A percentile compares a stretch with the other conserved stretches of the same genome.
phyloP scores from a whole-genome alignment of 2,113 vertebrate species.

The Hippocampus mohnikei region DNA sequence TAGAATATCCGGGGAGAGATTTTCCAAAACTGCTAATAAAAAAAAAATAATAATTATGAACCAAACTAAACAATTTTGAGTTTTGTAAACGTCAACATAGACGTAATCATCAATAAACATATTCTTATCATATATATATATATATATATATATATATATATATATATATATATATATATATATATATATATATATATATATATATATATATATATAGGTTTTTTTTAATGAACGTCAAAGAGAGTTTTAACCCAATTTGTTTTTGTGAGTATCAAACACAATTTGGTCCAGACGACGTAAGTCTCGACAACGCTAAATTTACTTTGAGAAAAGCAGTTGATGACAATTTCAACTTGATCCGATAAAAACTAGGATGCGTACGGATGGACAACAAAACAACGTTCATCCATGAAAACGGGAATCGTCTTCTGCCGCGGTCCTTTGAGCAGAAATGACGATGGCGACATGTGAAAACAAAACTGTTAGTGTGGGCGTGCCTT shows the following conservation, averaged over 20 bases:
- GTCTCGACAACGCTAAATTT: too few relatives aligned
- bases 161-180: too few relatives aligned
- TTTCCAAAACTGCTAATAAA: background rate
- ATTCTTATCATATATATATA: background rate
- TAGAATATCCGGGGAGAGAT: background rate
- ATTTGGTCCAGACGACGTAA: too few relatives aligned
- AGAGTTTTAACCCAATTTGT: background rate
- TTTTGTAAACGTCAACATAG: too few relatives aligned
- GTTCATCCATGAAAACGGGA: conserved; percentile 21
- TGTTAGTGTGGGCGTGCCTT: conserved; percentile 39
- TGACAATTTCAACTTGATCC: background rate
- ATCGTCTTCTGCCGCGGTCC: background rate
- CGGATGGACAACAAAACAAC: too few relatives aligned
- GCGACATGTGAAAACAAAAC: background rate
- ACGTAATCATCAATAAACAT: background rate
- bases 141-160: too few relatives aligned
- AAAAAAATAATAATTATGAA: background rate
- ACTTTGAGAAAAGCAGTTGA: background rate
- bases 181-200: too few relatives aligned
- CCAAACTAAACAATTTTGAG: too few relatives aligned
- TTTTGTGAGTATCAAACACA: too few relatives aligned
- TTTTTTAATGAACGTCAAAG: background rate
- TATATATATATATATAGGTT: too few relatives aligned
- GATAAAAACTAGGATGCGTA: background rate
- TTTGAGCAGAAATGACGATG: conserved; percentile 28